Conservation (phyloP, 2,113 vertebrate species). For the Chauna torquata region DNA sequence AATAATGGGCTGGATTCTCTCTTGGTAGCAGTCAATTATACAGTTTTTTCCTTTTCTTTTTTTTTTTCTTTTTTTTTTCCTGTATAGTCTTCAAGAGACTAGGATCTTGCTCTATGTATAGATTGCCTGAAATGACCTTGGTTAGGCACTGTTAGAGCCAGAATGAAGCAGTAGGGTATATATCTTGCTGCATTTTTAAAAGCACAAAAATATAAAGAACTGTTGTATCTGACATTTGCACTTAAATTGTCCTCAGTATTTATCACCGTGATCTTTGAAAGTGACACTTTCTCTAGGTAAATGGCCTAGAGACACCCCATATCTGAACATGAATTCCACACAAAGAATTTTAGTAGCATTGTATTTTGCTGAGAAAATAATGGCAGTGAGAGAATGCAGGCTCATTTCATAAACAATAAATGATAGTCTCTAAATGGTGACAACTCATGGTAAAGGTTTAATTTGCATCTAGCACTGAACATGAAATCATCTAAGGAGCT, state of each 20-base stretch:
- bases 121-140: conserved; percentile 67
- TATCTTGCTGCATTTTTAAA: conserved; percentile 26
- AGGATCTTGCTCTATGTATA: conserved; percentile 58
- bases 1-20: conserved; percentile 65
- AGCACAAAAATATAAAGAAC: background rate
- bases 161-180: conserved; percentile 37
- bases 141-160: conserved; percentile 30
- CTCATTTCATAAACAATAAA: background rate
- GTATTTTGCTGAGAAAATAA: background rate
- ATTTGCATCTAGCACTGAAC: background rate
- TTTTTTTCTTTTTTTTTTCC: background rate
- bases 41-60: background rate
- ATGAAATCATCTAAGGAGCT: background rate
- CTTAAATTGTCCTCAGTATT: background rate
- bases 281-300: conserved; percentile 8
- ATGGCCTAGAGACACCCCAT: background rate
- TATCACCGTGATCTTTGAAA: background rate
- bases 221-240: background rate
- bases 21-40: conserved; percentile 62
- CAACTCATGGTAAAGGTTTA: background rate
- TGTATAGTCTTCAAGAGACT: conserved; percentile 50
- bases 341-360: background rate
- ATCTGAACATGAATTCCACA: background rate
- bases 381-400: background rate
- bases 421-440: background rate